phyloP scores from a whole-genome alignment of 1,140 invertebrate genomes.

The Micrasema minimum region DNA sequence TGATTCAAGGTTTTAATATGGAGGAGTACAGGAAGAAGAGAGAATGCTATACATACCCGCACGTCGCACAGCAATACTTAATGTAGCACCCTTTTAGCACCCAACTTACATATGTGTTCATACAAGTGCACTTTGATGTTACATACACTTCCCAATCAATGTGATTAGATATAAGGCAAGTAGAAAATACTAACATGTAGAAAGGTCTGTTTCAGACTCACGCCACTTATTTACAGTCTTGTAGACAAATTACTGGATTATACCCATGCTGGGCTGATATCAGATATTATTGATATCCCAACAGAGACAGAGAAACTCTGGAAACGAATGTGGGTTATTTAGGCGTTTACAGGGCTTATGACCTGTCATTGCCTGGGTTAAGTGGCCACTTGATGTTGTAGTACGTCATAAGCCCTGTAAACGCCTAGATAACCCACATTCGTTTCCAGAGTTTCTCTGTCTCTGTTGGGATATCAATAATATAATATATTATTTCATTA shows the following conservation, averaged over 20 bases:
- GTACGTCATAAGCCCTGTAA: too few species aligned
- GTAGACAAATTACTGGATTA: too few species aligned
- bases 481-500: too few species aligned
- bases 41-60: conserved; percentile 19
- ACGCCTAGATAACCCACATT: too few species aligned
- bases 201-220: background rate
- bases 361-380: too few species aligned
- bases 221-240: background rate
- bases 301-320: too few species aligned
- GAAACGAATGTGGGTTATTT: too few species aligned
- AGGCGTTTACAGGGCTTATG: too few species aligned
- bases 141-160: conserved; percentile 42
- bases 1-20: conserved; percentile 49
- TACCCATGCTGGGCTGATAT: too few species aligned
- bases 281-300: too few species aligned
- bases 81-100: conserved; percentile 43
- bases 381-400: conserved; percentile 7
- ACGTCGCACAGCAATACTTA: conserved; percentile 13
- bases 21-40: conserved; percentile 23
- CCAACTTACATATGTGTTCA: conserved; percentile 34
- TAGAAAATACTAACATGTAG: background rate
- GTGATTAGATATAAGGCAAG: conserved; percentile 44
- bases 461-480: too few species aligned
- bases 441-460: too few species aligned
- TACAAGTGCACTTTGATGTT: conserved; percentile 51